phyloP scores from a whole-genome alignment of 2,113 vertebrate genomes.

The Chroicocephalus ridibundus region DNA sequence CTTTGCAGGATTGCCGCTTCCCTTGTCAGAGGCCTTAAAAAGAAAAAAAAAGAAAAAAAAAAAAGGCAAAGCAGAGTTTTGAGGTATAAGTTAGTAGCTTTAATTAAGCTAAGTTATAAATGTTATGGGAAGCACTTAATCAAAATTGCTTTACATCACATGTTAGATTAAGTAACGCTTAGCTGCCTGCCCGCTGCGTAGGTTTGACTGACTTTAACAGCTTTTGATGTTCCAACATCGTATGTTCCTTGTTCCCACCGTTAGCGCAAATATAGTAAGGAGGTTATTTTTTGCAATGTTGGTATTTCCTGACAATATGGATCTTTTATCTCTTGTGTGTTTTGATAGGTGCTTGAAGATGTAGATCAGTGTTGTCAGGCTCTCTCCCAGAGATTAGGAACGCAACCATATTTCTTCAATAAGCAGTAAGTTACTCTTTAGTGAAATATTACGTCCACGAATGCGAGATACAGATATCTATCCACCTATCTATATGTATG shows the following conservation, averaged over 20 bases:
- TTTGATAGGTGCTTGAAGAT: slow-evolving; percentile 90
- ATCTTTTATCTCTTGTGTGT: slow-evolving; percentile 18
- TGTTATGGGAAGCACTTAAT: not conserved
- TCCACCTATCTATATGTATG: too few relatives aligned
- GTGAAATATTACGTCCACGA: not conserved
- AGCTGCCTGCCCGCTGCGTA: not conserved
- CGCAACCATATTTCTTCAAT: slow-evolving; percentile 93
- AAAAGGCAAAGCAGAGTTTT: not conserved
- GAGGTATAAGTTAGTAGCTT: not conserved
- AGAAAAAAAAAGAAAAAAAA: not conserved
- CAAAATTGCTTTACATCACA: not conserved
- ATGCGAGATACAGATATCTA: not conserved
- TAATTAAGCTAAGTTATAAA: not conserved
- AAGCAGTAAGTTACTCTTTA: slow-evolving; percentile 85
- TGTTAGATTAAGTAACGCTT: not conserved
- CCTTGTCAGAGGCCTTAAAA: not conserved
- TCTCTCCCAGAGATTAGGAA: slow-evolving; percentile 91
- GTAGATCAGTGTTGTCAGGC: slow-evolving; percentile 95
- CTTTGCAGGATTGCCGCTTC: not conserved
- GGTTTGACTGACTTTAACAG: not conserved
- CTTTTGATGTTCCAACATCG: not conserved
- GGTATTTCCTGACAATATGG: slow-evolving; percentile 4
- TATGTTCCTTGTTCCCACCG: not conserved
- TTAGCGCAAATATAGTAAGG: not conserved
- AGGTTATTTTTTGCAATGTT: not conserved